phyloP scores from a whole-genome alignment of 2,113 vertebrate species.

The Bufo gargarizans region DNA sequence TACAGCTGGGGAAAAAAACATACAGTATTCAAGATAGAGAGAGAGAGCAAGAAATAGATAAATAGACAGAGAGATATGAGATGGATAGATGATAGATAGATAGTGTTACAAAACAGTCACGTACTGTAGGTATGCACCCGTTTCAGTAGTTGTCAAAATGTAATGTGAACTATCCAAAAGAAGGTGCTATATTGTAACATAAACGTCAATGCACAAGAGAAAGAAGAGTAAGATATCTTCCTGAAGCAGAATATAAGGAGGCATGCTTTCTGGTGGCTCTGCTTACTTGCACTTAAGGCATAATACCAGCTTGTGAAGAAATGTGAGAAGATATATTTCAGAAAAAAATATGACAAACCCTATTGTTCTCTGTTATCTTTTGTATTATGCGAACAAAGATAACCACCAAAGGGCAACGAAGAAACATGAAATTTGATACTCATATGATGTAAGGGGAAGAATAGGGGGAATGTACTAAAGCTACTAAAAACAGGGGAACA shows the following conservation, averaged over 20 bases:
- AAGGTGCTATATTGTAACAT: background rate
- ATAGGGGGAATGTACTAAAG: background rate
- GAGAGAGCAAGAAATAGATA: no score
- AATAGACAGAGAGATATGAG: no score
- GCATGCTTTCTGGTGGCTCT: background rate
- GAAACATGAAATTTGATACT: background rate
- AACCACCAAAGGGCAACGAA: background rate
- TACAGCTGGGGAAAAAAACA: no score
- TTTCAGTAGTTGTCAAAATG: background rate
- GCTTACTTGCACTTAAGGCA: background rate
- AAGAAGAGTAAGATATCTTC: slow-evolving; percentile 4
- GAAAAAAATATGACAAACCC: background rate
- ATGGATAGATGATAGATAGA: no score
- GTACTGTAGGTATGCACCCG: background rate
- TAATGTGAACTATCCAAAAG: background rate
- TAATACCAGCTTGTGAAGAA: background rate
- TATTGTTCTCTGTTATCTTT: background rate
- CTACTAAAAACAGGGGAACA: no score
- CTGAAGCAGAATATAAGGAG: background rate
- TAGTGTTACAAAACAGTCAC: no score
- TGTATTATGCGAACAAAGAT: background rate
- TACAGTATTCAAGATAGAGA: no score
- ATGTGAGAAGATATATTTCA: background rate
- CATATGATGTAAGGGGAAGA: background rate
- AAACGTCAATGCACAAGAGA: background rate